A percentile compares a stretch with the other conserved stretches of the same genome.
These are phyloP conservation scores for Labia minor DNA, from an alignment of 2,888 invertebrate species.

Conservation along the genomic window DNA sequence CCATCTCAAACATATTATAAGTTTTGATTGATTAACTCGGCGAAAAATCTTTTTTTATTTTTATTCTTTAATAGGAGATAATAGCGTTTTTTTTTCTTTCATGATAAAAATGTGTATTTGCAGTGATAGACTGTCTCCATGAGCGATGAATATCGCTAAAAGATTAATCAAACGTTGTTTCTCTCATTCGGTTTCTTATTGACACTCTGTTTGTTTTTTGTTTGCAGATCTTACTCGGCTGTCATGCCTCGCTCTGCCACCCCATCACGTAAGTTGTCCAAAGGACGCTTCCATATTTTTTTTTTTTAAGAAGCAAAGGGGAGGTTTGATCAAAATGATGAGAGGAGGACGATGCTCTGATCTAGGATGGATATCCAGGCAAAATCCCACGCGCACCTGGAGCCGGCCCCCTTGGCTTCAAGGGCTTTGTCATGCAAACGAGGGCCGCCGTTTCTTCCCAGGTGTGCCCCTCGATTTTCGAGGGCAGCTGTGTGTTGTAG, in stretches of 20 bases:
- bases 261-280: neutral
- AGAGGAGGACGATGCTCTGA: neutral
- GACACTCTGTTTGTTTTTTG: neutral
- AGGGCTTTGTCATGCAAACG: slow-evolving; percentile 7
- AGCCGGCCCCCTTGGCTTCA: neutral
- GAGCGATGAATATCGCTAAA: too few species aligned
- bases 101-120: too few species aligned
- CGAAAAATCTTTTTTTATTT: too few species aligned
- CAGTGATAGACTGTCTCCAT: too few species aligned
- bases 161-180: too few species aligned
- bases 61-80: too few species aligned
- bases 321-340: neutral
- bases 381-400: slow-evolving; percentile 13
- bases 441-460: slow-evolving; percentile 3
- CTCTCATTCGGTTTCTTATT: too few species aligned
- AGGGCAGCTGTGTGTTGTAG: neutral
- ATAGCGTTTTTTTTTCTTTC: too few species aligned
- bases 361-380: neutral
- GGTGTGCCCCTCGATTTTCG: neutral
- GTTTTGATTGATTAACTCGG: too few species aligned
- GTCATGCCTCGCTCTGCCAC: neutral
- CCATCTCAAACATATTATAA: too few species aligned
- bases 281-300: neutral
- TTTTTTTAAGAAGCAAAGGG: neutral
- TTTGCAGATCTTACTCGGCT: neutral